Evolutionary conservation across 2,888 invertebrate species (phyloP).

Genomic region (Cerastoderma edule): DNA sequence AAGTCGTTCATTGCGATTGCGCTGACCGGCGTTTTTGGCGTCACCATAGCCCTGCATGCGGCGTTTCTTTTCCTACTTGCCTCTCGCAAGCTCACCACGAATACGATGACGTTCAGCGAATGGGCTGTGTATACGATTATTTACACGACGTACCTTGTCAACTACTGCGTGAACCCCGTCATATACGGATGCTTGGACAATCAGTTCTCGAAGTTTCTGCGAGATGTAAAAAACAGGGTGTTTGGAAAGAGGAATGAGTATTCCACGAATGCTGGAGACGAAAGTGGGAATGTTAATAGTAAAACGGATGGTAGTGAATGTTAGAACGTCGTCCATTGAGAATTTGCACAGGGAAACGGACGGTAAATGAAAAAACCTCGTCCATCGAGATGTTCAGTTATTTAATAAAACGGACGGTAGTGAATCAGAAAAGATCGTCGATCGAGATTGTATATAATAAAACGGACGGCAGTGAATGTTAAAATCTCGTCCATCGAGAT

Average conservation of each 20-base stretch:
- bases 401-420: too few species aligned
- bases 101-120: not conserved
- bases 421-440: too few species aligned
- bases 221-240: not conserved
- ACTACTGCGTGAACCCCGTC: constrained; percentile 11
- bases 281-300: too few species aligned
- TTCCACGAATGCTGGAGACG: not conserved
- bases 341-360: too few species aligned
- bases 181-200: constrained; percentile 11
- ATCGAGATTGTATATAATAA: too few species aligned
- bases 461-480: too few species aligned
- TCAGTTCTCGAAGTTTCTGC: constrained; percentile 10
- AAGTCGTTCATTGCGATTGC: constrained; percentile 6
- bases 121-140: constrained; percentile 9
- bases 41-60: constrained; percentile 8
- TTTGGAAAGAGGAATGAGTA: not conserved
- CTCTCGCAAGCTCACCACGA: not conserved
- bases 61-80: constrained; percentile 11
- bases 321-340: too few species aligned
- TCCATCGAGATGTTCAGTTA: too few species aligned
- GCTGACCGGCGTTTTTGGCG: not conserved
- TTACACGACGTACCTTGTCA: constrained; percentile 6
- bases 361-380: too few species aligned
- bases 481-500: too few species aligned
- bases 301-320: too few species aligned